Evolutionary conservation across 2,888 invertebrate genomes (phyloP).

Genomic region (Drepana falcataria): DNA sequence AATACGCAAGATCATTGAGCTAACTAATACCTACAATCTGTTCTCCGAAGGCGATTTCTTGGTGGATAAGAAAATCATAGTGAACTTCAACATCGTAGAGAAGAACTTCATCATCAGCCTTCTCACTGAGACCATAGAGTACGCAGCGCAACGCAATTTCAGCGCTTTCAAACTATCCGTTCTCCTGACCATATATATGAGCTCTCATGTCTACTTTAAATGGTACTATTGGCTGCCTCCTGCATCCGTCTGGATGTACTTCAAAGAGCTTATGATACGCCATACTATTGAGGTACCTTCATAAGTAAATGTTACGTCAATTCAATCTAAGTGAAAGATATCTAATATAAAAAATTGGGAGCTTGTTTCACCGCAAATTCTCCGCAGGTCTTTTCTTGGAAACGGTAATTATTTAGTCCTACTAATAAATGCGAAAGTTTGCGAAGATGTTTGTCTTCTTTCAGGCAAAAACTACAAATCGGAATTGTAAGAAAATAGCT

Average conservation of each 20-base stretch:
- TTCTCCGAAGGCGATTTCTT: constrained; percentile 38
- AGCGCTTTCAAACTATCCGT: constrained; percentile 44
- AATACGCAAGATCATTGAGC: no score
- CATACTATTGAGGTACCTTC: constrained; percentile 56
- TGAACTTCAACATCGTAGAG: constrained; percentile 46
- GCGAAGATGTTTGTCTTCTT: no score
- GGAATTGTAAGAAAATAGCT: no score
- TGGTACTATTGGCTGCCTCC: constrained; percentile 61
- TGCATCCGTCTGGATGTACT: constrained; percentile 49
- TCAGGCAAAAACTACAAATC: no score
- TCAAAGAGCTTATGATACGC: constrained; percentile 58
- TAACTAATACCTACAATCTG: not conserved
- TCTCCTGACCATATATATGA: constrained; percentile 52
- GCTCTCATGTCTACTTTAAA: constrained; percentile 54
- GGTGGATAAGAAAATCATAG: constrained; percentile 46
- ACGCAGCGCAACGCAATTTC: constrained; percentile 56
- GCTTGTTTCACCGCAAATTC: not conserved
- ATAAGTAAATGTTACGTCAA: not conserved
- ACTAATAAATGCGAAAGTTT: no score
- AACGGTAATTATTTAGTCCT: no score
- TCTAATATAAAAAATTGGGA: not conserved
- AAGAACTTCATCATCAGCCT: constrained; percentile 46
- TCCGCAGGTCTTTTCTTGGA: no score
- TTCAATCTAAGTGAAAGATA: not conserved
- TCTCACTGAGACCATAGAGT: constrained; percentile 46